phyloP scores from a whole-genome alignment of 2,888 invertebrate species.

The Boloria euphrosyne region DNA sequence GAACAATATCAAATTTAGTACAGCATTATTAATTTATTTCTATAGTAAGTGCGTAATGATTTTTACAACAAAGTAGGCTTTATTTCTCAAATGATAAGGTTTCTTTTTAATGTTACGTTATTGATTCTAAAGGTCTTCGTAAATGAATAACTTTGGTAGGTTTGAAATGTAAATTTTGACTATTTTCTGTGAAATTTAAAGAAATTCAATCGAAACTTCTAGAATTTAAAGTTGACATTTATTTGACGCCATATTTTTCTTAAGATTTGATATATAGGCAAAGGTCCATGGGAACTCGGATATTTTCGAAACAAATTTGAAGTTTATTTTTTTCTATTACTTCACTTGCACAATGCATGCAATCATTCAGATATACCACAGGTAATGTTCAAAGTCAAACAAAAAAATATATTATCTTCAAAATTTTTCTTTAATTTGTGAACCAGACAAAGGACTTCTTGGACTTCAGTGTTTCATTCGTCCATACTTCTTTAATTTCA shows the following conservation, averaged over 20 bases:
- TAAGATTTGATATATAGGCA: constrained; percentile 16
- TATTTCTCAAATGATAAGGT: not conserved
- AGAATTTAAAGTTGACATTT: constrained; percentile 11
- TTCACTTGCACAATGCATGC: constrained; percentile 7
- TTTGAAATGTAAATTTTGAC: constrained; percentile 7
- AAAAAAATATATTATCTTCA: no score
- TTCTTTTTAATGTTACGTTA: not conserved
- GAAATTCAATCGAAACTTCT: constrained; percentile 5
- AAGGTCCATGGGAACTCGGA: constrained; percentile 10
- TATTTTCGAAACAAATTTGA: constrained; percentile 1
- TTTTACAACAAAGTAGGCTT: not conserved
- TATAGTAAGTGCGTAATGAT: not conserved
- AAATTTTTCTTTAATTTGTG: no score
- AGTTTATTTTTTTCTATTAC: constrained; percentile 1
- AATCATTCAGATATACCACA: constrained; percentile 8
- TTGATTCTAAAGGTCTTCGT: not conserved
- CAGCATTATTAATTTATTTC: not conserved
- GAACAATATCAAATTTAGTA: constrained; percentile 4
- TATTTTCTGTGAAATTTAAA: not conserved
- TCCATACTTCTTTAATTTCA: not conserved
- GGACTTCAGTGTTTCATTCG: no score
- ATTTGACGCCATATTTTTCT: constrained; percentile 4
- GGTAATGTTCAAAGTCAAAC: not conserved
- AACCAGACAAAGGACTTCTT: no score
- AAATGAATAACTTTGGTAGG: not conserved